Base-by-base conservation (phyloP, 2,113 vertebrate genomes). In the Varanus komodoensis region DNA sequence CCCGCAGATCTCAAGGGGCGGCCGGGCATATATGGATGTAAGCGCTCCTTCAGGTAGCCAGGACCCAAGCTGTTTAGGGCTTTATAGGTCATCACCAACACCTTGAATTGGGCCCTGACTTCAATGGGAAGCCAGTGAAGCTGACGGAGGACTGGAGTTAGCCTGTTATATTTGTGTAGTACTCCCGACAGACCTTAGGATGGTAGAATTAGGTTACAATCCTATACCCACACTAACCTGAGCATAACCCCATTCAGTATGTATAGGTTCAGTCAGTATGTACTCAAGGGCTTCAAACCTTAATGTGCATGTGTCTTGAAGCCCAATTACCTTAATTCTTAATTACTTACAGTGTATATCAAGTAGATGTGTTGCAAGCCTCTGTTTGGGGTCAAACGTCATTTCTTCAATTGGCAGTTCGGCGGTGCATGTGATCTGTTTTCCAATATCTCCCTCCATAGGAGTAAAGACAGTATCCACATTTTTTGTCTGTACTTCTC, bases 371-470 rank as follows among this genome's bases (percentile, higher is more conserved):
- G 92, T 94, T 74, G 95, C 93, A 68, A 88, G 73, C 90, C 96
- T 97, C 89, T 95, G 90, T 92, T 97, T 97, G 94, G 93, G 95
- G 82, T 95, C 92, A 93, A 95, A 95, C 48, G 95, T 93, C 94
- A 91, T 89, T 32, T 75, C 8, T n/a, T 7, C 64, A 75, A 97
- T 84, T 17, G 50, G 29, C 93, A 98, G 89, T 52, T 64, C 90
- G 82, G 97, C 97, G 75, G 78, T 89, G 90, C 97, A 98, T 87
- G 92, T 89, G 86, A 98, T 94, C 6, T 89, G 83, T 84, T 95
- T 94, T 69, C 96, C 96, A 12, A 61, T 94, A 88, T 98, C 97
- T 91, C 96, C 95, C 27, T 86, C 14, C 1, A 0, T 80, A 1
- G 91, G 95, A 67, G 50, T 93, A 94, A 97, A 97, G 23, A 85